Conservation (phyloP, 1,140 invertebrate genomes). For the Tetramorium alpestre region DNA sequence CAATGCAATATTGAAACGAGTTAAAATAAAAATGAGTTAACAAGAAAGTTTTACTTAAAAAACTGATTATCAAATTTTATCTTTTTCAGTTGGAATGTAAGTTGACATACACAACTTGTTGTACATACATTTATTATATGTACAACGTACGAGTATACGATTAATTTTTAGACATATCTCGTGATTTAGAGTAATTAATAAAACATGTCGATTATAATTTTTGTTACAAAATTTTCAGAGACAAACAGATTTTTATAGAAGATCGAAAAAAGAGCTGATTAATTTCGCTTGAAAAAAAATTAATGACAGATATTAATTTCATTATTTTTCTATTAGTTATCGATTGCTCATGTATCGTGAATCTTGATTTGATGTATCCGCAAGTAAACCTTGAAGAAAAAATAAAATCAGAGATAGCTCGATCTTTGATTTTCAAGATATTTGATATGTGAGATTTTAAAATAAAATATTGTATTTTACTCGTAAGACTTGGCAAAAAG, state of each 20-base stretch:
- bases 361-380: neutral
- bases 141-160: neutral
- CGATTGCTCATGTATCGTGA: neutral
- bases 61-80: neutral
- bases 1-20: neutral
- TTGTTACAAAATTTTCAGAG: neutral
- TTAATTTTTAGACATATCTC: neutral
- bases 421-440: neutral
- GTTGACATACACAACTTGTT: constrained; percentile 1
- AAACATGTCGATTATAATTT: neutral
- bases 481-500: neutral
- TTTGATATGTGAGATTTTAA: neutral
- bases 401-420: neutral
- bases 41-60: neutral
- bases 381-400: neutral
- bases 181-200: constrained; percentile 23
- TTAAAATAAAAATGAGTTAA: neutral
- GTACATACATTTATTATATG: neutral
- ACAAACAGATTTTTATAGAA: neutral
- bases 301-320: neutral
- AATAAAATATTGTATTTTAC: neutral
- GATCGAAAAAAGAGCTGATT: neutral
- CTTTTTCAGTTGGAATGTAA: neutral
- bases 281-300: neutral
- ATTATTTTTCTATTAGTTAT: neutral